phyloP scores from a whole-genome alignment of 2,888 invertebrate species.

The Lathronympha strigana region DNA sequence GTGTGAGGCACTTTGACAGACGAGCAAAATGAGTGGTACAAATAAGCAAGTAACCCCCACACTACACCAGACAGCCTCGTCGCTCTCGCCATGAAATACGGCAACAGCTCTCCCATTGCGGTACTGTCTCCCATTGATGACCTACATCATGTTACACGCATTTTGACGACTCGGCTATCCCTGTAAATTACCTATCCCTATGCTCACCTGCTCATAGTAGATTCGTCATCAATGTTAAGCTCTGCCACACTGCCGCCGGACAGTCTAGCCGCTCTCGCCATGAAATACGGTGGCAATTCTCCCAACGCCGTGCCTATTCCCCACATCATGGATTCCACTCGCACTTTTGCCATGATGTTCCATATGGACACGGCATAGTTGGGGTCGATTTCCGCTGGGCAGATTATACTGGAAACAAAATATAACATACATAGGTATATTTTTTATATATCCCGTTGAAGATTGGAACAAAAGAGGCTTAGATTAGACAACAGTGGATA shows the following conservation, averaged over 20 bases:
- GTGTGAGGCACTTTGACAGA: too few relatives aligned
- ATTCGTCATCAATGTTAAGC: slow-evolving; percentile 60
- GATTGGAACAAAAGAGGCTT: too few relatives aligned
- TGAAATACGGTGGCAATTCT: slow-evolving; percentile 99
- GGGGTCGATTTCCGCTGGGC: slow-evolving; percentile 89
- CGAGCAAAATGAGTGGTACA: too few relatives aligned
- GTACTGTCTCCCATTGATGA: too few relatives aligned
- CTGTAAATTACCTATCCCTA: too few relatives aligned
- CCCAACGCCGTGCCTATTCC: slow-evolving; percentile 99
- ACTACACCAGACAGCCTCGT: slow-evolving; percentile 86
- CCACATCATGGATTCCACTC: slow-evolving; percentile 99
- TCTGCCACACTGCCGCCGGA: slow-evolving; percentile 77
- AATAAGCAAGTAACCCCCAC: too few relatives aligned
- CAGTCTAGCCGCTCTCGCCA: slow-evolving; percentile 97
- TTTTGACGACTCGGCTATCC: not conserved
- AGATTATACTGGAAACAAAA: slow-evolving; percentile 90
- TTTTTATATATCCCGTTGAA: too few relatives aligned
- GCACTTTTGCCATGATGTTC: slow-evolving; percentile 96
- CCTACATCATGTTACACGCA: too few relatives aligned
- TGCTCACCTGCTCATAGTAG: slow-evolving; percentile 59
- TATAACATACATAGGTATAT: too few relatives aligned
- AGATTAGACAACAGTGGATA: too few relatives aligned
- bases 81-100: slow-evolving; percentile 99
- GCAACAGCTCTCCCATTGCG: slow-evolving; percentile 82
- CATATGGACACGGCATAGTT: slow-evolving; percentile 90